Percentiles rank a stretch among this genome's conserved stretches.
Evolutionary conservation across 2,888 invertebrate species (phyloP).

Genomic region (Caenorhabditis sp.): DNA sequence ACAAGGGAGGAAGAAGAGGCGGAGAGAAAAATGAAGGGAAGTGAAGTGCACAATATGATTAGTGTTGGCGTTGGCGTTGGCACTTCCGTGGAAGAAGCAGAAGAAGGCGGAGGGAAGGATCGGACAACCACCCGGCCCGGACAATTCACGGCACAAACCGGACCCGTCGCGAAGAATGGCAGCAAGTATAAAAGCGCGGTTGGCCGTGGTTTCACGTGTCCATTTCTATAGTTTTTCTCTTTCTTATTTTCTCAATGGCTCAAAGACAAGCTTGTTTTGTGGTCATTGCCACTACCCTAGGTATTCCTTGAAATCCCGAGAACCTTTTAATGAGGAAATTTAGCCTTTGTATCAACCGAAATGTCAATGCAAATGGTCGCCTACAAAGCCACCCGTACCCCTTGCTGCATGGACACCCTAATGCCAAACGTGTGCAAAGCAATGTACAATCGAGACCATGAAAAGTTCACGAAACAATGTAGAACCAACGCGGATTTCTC

Average conservation of each 20-base stretch:
- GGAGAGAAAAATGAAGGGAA: too few relatives aligned
- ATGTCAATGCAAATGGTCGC: slow-evolving; percentile 65
- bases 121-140: too few relatives aligned
- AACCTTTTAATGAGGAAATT: too few relatives aligned
- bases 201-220: slow-evolving; percentile 53
- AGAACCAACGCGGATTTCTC: slow-evolving; percentile 76
- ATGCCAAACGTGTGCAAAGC: slow-evolving; percentile 73
- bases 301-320: neutral
- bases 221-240: slow-evolving; percentile 17
- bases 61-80: slow-evolving; percentile 39
- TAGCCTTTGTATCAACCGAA: slow-evolving; percentile 45
- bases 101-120: slow-evolving; percentile 38
- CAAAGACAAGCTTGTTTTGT: slow-evolving; percentile 1
- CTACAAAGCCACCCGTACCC: slow-evolving; percentile 73
- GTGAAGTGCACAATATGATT: slow-evolving; percentile 44
- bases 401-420: slow-evolving; percentile 77
- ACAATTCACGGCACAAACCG: slow-evolving; percentile 64
- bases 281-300: slow-evolving; percentile 27
- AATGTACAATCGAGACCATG: slow-evolving; percentile 72
- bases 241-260: slow-evolving; percentile 20
- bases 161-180: slow-evolving; percentile 70
- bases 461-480: slow-evolving; percentile 74
- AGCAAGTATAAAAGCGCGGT: slow-evolving; percentile 46
- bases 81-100: slow-evolving; percentile 60
- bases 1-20: slow-evolving; percentile 38